Percentiles rank a stretch among this genome's conserved stretches.
phyloP scores from a whole-genome alignment of 2,888 invertebrate species.

The Lumbricus terrestris region DNA sequence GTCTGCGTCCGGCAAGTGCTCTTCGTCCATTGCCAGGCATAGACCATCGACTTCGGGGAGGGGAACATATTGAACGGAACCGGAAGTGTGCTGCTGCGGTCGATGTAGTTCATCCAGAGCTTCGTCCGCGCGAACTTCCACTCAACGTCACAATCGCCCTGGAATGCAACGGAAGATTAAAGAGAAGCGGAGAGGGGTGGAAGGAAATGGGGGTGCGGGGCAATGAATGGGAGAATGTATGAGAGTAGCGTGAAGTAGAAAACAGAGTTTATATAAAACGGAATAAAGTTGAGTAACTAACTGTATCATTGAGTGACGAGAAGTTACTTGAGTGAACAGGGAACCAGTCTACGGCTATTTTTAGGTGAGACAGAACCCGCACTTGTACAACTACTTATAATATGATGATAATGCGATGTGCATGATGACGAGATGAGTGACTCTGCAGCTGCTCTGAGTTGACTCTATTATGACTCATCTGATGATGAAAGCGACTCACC shows the following conservation, averaged over 20 bases:
- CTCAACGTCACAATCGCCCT: slow-evolving; percentile 66
- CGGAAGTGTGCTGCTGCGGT: slow-evolving; percentile 70
- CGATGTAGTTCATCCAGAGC: slow-evolving; percentile 73
- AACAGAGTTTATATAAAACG: no score
- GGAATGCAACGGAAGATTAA: no score
- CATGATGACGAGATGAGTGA: neutral
- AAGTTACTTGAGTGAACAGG: neutral
- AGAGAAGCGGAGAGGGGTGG: no score
- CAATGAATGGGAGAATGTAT: no score
- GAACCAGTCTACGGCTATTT: no score
- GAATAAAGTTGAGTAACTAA: neutral
- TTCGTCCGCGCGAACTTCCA: slow-evolving; percentile 77
- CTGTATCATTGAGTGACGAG: neutral
- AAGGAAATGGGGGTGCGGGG: no score
- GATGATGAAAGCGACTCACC: slow-evolving; percentile 40
- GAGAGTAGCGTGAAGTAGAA: no score
- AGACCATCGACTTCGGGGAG: slow-evolving; percentile 53
- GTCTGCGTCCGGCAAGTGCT: slow-evolving; percentile 27
- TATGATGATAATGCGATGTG: no score
- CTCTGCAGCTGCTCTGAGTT: neutral
- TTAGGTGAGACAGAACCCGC: no score
- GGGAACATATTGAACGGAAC: slow-evolving; percentile 70
- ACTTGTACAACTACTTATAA: no score
- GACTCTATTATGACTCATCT: neutral
- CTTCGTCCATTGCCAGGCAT: slow-evolving; percentile 43